Evolutionary conservation across 2,113 vertebrate genomes (phyloP).

Genomic region (Steatornis caripensis): DNA sequence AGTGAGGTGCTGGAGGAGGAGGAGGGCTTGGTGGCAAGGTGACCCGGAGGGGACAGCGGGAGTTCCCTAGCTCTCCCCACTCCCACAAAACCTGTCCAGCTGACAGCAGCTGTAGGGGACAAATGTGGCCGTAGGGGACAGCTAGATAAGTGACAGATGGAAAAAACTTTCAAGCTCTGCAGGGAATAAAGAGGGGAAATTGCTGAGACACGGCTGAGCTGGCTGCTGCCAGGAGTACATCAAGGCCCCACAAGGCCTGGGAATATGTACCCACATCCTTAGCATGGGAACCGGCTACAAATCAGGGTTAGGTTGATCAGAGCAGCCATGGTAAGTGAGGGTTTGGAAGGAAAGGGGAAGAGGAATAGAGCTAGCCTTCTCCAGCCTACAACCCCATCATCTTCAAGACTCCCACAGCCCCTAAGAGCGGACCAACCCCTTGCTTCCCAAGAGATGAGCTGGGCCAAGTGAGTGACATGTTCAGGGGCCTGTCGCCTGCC

Average conservation of each 20-base stretch:
- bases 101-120: neutral
- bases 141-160: neutral
- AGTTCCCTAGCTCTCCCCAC: neutral
- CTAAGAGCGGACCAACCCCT: neutral
- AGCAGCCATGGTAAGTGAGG: neutral
- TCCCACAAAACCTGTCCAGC: neutral
- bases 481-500: neutral
- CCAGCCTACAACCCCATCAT: neutral
- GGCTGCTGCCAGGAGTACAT: constrained; percentile 19
- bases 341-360: neutral
- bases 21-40: neutral
- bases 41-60: neutral
- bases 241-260: neutral
- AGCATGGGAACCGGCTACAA: neutral
- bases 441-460: neutral
- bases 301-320: neutral
- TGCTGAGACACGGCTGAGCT: neutral
- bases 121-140: neutral
- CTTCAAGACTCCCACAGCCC: neutral
- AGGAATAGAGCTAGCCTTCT: neutral
- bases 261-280: neutral
- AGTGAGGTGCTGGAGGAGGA: neutral
- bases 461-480: neutral
- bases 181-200: neutral
- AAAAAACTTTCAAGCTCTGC: neutral